phyloP scores from a whole-genome alignment of 64 coral and sea anemone species.

The Orbicella faveolata region DNA sequence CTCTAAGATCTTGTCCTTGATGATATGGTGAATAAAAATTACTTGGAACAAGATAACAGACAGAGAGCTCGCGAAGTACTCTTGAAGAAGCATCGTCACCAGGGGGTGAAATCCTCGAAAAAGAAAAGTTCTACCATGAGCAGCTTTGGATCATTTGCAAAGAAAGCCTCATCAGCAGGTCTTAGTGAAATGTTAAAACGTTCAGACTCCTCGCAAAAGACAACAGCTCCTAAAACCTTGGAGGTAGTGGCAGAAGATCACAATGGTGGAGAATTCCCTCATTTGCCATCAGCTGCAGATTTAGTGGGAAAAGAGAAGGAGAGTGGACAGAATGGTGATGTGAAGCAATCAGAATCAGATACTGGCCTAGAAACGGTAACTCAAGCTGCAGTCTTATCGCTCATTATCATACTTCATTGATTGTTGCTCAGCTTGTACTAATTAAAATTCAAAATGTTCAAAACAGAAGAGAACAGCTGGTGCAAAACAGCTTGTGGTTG shows the following conservation, averaged over 20 bases:
- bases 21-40: constrained; percentile 83
- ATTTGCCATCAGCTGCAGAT: constrained; percentile 59
- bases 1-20: constrained; percentile 85
- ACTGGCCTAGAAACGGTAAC: not conserved
- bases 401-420: not conserved
- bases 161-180: constrained; percentile 36
- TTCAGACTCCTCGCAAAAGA: constrained; percentile 42
- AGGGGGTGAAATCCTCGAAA: constrained; percentile 53
- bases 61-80: constrained; percentile 68
- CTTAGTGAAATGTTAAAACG: constrained; percentile 25
- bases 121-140: constrained; percentile 65
- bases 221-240: constrained; percentile 36
- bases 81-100: constrained; percentile 80
- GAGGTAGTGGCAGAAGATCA: constrained; percentile 59
- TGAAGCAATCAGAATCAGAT: not conserved
- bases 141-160: constrained; percentile 51
- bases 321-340: not conserved
- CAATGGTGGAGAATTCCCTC: constrained; percentile 26
- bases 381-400: too few relatives aligned
- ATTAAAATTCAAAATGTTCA: too few relatives aligned
- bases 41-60: constrained; percentile 83
- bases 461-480: too few relatives aligned
- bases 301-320: constrained; percentile 61
- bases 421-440: not conserved
- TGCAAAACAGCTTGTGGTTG: too few relatives aligned